Evolutionary conservation across 2,113 vertebrate genomes (phyloP), one percentile per base, ranked within the genome.

Genomic region (Amphiprion percula): DNA sequence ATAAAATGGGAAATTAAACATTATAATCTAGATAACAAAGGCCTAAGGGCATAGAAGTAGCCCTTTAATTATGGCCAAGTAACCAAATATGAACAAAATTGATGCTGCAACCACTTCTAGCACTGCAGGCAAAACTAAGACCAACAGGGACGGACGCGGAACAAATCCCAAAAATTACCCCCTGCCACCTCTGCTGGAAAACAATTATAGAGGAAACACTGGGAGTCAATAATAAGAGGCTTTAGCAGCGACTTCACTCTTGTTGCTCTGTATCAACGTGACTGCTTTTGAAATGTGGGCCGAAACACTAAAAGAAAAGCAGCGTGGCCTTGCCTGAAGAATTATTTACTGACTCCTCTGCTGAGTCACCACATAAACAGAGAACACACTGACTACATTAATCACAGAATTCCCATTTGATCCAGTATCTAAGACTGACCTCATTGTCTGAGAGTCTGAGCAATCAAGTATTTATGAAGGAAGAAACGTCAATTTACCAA

Each of bases 281-380:
- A 12, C 66, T 37, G 33, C 30, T 44, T 50, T 70, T 26, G 54
- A 74, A 61, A 63, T 69, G 53, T 5, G 28, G 23, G 28, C 56
- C 33, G 16, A 63, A 58, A 83, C 30, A 37, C 19, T 37, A 7
- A 23, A 33, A 41, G 49, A 14, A 58, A 41, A 50, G 39, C 52
- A 30, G 41, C 5, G 47, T 2, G 23, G 67, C 58, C 68, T 72
- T 23, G 54, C 14, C 61, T 72, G 16, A 77, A 52, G 30, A 83
- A 87, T 55, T 54, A 71, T 72, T 77, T 47, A 69, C 47, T 1
- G 10, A 56, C 58, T 17, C 30, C 39, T 23, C 79, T 1, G 19
- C 74, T 81, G 70, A 85, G 54, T 80, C 76, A 84, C 72, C 59
- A 68, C 62, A 72, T 50, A 71, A 73, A 62, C 66, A 82, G 50